Percentiles rank a stretch among this genome's conserved stretches.
These are phyloP conservation scores for Gonatopus flavifemur DNA, from an alignment of 1,140 invertebrate species.

Conservation along the genomic window DNA sequence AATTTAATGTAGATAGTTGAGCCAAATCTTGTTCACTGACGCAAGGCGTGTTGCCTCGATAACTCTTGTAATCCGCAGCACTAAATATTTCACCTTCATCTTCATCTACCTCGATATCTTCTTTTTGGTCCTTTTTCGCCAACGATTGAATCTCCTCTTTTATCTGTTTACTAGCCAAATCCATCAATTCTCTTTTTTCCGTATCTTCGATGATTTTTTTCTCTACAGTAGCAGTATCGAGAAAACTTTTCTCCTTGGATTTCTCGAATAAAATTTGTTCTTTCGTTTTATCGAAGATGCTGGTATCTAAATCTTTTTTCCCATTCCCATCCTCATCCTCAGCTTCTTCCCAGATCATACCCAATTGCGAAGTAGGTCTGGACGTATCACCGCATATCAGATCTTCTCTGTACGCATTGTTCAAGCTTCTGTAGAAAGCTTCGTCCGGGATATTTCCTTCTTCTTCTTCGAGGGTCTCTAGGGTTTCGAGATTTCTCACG, in stretches of 20 bases:
- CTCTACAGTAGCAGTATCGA: too few relatives aligned
- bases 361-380: constrained; percentile 68
- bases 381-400: constrained; percentile 67
- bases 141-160: constrained; percentile 56
- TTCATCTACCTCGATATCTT: constrained; percentile 49
- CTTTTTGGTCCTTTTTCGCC: constrained; percentile 44
- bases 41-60: constrained; percentile 71
- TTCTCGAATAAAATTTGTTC: too few relatives aligned
- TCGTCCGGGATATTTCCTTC: constrained; percentile 71
- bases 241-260: too few relatives aligned
- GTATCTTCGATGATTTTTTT: too few relatives aligned
- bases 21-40: constrained; percentile 78
- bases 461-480: constrained; percentile 57
- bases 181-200: constrained; percentile 57
- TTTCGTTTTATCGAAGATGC: constrained; percentile 38
- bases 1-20: constrained; percentile 71
- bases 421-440: constrained; percentile 85
- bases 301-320: constrained; percentile 43
- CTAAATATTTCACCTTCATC: constrained; percentile 72
- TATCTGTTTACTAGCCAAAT: constrained; percentile 38
- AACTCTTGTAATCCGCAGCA: constrained; percentile 77
- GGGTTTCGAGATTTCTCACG: constrained; percentile 55
- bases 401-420: constrained; percentile 83
- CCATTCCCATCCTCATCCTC: constrained; percentile 58
- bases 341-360: constrained; percentile 79